Percentiles rank a stretch among this genome's conserved stretches.
Conservation (phyloP, 2,113 vertebrate genomes). For the Hydropotes inermis region DNA sequence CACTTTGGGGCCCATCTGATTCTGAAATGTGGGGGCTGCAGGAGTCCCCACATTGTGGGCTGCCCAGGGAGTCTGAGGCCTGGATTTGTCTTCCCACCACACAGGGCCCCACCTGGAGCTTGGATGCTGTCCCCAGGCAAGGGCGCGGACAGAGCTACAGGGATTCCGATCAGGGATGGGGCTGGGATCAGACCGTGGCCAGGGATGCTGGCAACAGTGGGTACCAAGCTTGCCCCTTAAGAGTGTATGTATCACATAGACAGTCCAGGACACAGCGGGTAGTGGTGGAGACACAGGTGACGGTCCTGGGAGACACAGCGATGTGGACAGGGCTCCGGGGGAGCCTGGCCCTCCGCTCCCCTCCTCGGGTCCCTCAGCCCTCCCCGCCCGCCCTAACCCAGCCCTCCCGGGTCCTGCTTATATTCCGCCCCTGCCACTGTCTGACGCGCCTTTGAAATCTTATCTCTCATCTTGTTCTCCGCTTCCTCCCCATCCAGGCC, state of each 20-base stretch:
- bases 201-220: background rate
- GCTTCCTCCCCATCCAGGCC: slow-evolving; percentile 73
- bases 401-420: background rate
- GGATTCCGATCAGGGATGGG: background rate
- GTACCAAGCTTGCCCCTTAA: background rate
- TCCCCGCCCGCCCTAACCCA: accelerated
- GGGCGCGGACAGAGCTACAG: background rate
- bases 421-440: slow-evolving; percentile 45
- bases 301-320: background rate
- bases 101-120: background rate
- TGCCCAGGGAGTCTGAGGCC: background rate
- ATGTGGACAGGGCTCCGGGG: background rate
- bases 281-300: background rate
- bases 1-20: background rate
- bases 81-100: background rate
- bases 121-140: background rate
- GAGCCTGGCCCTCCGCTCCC: background rate
- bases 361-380: background rate
- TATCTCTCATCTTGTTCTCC: slow-evolving; percentile 83
- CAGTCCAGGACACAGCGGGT: background rate
- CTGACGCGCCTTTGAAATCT: slow-evolving; percentile 82
- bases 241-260: background rate
- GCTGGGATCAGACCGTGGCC: background rate
- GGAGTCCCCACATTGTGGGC: background rate
- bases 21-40: background rate